These are phyloP conservation scores for Nemopilema nomurai DNA, from an alignment of 30 jellyfish, hydroid and myxozoan genomes.

Conservation along the genomic window DNA sequence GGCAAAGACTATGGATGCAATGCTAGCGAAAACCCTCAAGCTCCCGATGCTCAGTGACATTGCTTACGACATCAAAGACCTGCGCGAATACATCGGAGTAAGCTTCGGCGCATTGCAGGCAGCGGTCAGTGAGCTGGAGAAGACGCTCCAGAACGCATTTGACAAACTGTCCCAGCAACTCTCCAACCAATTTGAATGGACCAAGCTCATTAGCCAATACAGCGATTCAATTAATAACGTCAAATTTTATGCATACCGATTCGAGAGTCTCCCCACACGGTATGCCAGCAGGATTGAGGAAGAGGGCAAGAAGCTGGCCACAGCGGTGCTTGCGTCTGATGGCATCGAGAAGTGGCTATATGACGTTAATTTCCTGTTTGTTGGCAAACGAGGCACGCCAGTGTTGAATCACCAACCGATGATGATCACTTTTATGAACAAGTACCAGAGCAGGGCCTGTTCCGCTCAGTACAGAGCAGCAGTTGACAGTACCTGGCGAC, in stretches of 20 bases:
- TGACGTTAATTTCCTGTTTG: conserved; percentile 31
- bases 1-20: conserved; percentile 57
- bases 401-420: conserved; percentile 38
- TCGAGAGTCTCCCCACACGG: conserved; percentile 6
- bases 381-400: conserved; percentile 26
- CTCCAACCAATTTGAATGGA: conserved; percentile 28
- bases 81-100: conserved; percentile 36
- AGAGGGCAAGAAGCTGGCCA: conserved; percentile 40
- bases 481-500: conserved; percentile 36
- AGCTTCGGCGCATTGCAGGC: conserved; percentile 36
- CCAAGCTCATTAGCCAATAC: conserved; percentile 31
- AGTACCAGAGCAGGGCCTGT: conserved; percentile 15
- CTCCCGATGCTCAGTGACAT: conserved; percentile 53
- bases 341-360: conserved; percentile 52
- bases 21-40: conserved; percentile 34
- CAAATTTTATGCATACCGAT: conserved; percentile 28
- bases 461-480: conserved; percentile 33
- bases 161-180: conserved; percentile 3
- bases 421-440: conserved; percentile 25
- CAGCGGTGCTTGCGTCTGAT: conserved; percentile 16
- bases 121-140: conserved; percentile 33
- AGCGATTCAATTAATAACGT: conserved; percentile 12
- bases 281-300: background rate
- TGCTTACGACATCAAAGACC: conserved; percentile 33
- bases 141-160: conserved; percentile 3